Evolutionary conservation across 1,140 invertebrate species (phyloP).

Genomic region (Aphelenchoides avenae): DNA sequence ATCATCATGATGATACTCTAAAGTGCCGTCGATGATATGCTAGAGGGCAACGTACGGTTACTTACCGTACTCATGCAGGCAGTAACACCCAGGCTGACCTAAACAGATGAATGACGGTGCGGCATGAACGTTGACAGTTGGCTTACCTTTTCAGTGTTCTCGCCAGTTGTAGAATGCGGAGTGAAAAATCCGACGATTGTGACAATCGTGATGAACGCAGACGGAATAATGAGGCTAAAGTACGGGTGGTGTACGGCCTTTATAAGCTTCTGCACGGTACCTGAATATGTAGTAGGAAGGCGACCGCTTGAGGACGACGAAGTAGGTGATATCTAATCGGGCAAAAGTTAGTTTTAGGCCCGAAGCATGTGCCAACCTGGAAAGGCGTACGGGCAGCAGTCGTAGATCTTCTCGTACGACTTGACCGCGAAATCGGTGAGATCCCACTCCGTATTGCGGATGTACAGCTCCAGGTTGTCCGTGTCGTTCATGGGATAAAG

Average conservation of each 20-base stretch:
- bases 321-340: slow-evolving; percentile 57
- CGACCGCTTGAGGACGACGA: slow-evolving; percentile 57
- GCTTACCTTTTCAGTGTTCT: slow-evolving; percentile 58
- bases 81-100: no score
- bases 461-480: slow-evolving; percentile 51
- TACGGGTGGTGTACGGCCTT: no score
- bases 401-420: slow-evolving; percentile 44
- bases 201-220: slow-evolving; percentile 55
- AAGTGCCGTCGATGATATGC: no score
- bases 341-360: no score
- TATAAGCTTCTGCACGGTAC: no score
- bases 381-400: slow-evolving; percentile 43
- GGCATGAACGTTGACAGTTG: no score
- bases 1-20: slow-evolving; percentile 41
- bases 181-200: slow-evolving; percentile 57
- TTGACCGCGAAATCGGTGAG: slow-evolving; percentile 50
- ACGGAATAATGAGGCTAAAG: slow-evolving; percentile 54
- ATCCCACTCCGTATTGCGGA: slow-evolving; percentile 49
- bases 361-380: no score
- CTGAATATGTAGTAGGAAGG: slow-evolving; percentile 57
- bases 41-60: no score
- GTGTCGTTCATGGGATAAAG: slow-evolving; percentile 36
- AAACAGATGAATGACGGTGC: no score
- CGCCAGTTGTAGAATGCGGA: slow-evolving; percentile 53
- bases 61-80: no score